Evolutionary conservation across 2,888 invertebrate genomes (phyloP), one percentile per base, ranked within the genome.

Genomic region (Galerucella nymphaeae): DNA sequence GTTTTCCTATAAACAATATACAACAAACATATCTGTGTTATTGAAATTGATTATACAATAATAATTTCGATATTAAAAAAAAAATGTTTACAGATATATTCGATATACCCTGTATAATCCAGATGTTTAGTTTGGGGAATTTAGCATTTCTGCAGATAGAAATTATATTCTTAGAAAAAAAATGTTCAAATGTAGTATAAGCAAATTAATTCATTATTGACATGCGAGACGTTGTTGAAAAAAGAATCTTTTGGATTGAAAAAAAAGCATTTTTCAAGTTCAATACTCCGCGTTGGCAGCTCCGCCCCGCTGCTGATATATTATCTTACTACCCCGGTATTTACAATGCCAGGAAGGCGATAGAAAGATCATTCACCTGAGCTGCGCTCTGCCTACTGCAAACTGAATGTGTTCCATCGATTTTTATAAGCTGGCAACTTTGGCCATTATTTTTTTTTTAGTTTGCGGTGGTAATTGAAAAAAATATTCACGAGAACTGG

Each of bases 331-430:
- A 20, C 62, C 69, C 62, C 55, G 30, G 62, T 68, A 68, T 48
- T 30, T 38, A 63, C 53, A 68, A 68, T 72, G 66, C 58, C 48
- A 66, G 72, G 69, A 61, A 65, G 69, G 45, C 70, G 61, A 69
- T 66, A 55, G 66, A 66, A 70, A 70, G 70, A 73, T 70, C 73
- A 70, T 67, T 73, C 73, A 73, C 73, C 73, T 70, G 73, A 73
- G 70, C 66, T 73, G 73, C 70, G 70, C 73, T 64, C 23, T 69
- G 69, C 62, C 62, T 62, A 62, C 50, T 62, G 48, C 61, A 58
- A 62, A 38, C 55, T 63, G 62, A 62, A 55, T 73, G 63, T 64
- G 66, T 73, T 30, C 55, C 55, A 66, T 66, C 64, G 63, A 70
- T 70, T 73, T 70, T 66, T 30, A 65, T 18, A 38, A 38, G 53